Evolutionary conservation across 2,797 vertebrate genomes (phyloP), one percentile per base, ranked within the genome.

Genomic region (Acrocephalus scirpaceus): DNA sequence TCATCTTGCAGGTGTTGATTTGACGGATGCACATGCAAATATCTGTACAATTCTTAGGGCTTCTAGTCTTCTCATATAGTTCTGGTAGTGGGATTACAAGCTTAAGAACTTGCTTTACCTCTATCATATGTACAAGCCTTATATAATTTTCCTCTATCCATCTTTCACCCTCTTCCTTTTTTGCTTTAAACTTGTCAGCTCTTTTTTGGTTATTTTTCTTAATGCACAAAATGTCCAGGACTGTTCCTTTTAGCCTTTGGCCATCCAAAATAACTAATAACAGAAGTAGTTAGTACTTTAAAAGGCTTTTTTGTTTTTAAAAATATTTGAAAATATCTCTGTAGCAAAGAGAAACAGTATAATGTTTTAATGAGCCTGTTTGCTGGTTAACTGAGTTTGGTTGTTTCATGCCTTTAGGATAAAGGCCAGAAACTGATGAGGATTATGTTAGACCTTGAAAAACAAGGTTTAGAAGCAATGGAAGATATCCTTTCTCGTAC

Each of bases 381-480:
- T 90, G 32, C 57, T 83, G 42, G 30, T 78, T 87, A 80, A 91
- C 94, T 95, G 66, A 83, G 25, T 76, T 80, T 78, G 26, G 9
- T 86, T 71, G 4, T 92, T 90, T 94, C 34, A 51, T 89, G 53
- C 75, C 71, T 83, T 48, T 93, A 98, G 98, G 98, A 98, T 45
- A 97, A 98, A 92, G 98, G 98, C n/a, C 97, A 97, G 73, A 97
- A 96, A 56, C 95, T 98, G 91, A 97, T 97, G 96, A 96, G 96
- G 80, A 98, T 97, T 65, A 98, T 98, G 98, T 92, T 98, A 96
- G 97, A 98, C 54, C 96, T 98, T 69, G 98, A 98, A 94, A 98
- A 97, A 86, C 98, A 98, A 96, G 98, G 98, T 71, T 95, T 98
- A 90, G 98, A 98, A 95, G 98, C 98, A 60, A 98, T 98, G 98